Evolutionary conservation across 2,797 vertebrate genomes (phyloP), one percentile per base, ranked within the genome.

Genomic region (Mormyrus proboscirostris): DNA sequence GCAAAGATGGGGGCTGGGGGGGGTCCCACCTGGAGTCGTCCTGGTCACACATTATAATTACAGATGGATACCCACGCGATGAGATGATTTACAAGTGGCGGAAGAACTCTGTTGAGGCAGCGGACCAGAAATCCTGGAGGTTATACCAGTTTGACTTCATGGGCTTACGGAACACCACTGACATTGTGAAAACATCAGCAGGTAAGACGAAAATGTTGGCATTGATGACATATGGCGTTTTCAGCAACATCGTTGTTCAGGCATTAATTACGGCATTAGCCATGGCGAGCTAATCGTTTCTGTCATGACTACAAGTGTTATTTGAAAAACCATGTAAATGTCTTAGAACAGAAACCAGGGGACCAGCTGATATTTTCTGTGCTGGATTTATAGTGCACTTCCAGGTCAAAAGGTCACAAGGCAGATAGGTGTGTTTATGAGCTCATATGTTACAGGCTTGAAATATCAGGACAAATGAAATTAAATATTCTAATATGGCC

Each of bases 131-230:
- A 91, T 98, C 97, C 90, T 99, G 98, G 98, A 95, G 98, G 88
- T 97, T 99, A 22, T 99, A 99, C 93, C 98, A 99, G 93, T 99
- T 99, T 94, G 97, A 99, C 90, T 99, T 99, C 92, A 97, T 98
- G 97, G 98, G 98, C 88, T 95, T 99, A 91, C 95, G 98, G 92
- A 99, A 99, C 93, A 98, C 97, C 0, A 96, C 98, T 0, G 97
- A 97, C 91, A 93, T 96, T 41, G 95, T 99, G 92, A 96, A 96
- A 91, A 99, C 98, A 0, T 97, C 97, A 88, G 96, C 98, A 96
- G 98, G 98, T 99, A 94, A 92, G 89, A 41, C 2, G 14, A 4
- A 25, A 25, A 50, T 19, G n/a, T 25, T n/a, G 3, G 29, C 29
- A 14, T 16, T 69, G 4, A 12, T 6, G 5, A 73, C 10, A 38